Evolutionary conservation across 2,888 invertebrate genomes (phyloP).

Genomic region (Sthenelais limicola): DNA sequence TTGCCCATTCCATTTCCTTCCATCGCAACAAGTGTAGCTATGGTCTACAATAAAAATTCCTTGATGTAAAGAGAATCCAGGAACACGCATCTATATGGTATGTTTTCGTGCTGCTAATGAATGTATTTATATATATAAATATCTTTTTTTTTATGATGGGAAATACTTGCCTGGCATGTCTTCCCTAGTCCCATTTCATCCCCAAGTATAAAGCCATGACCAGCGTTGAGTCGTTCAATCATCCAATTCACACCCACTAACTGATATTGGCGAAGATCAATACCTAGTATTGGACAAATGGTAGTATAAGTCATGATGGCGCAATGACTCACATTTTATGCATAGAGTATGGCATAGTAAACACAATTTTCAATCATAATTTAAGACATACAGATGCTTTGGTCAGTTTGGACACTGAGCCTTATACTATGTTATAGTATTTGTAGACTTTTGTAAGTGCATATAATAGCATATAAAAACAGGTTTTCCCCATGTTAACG

Average conservation of each 20-base stretch:
- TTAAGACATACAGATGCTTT: too few species aligned
- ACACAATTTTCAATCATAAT: too few species aligned
- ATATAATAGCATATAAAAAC: too few species aligned
- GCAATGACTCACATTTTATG: too few species aligned
- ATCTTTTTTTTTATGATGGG: not conserved
- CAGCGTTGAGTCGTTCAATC: conserved; percentile 58
- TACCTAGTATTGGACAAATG: too few species aligned
- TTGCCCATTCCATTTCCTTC: conserved; percentile 51
- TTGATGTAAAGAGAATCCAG: not conserved
- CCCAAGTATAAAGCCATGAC: conserved; percentile 69
- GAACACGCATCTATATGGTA: not conserved
- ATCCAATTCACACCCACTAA: conserved; percentile 69
- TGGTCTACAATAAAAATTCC: conserved; percentile 60
- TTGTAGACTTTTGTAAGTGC: too few species aligned
- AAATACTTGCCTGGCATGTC: conserved; percentile 67
- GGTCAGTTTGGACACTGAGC: too few species aligned
- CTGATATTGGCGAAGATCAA: conserved; percentile 64
- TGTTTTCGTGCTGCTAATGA: not conserved
- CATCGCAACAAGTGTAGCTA: conserved; percentile 64
- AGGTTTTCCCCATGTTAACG: too few species aligned
- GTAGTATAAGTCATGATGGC: too few species aligned
- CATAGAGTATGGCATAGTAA: too few species aligned
- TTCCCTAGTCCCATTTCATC: conserved; percentile 73
- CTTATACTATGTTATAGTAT: too few species aligned
- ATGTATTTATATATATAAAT: not conserved